Evolutionary conservation across 2,797 vertebrate genomes (phyloP).

Genomic region (Netta rufina): DNA sequence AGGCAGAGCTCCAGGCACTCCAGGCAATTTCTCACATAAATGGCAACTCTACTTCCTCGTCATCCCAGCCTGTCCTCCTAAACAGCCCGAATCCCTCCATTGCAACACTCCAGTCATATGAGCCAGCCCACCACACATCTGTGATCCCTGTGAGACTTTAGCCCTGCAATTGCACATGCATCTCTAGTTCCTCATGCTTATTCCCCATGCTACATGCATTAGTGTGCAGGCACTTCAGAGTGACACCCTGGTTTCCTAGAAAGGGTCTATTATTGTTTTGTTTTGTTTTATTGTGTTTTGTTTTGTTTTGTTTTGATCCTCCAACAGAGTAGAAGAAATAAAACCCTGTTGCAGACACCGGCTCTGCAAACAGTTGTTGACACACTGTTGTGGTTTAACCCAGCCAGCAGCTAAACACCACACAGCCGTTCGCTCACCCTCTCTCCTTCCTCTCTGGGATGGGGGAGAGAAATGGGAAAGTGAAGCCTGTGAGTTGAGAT

Average conservation of each 20-base stretch:
- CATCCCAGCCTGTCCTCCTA: background rate
- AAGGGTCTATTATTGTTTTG: background rate
- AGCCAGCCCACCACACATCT: background rate
- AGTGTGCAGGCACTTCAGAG: background rate
- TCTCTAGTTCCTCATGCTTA: background rate
- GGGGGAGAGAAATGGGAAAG: no score
- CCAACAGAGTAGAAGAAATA: background rate
- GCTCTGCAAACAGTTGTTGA: background rate
- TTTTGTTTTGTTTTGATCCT: background rate
- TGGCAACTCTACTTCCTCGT: background rate
- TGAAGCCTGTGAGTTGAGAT: no score
- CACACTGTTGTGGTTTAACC: no score
- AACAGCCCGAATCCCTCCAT: background rate
- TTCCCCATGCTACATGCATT: background rate
- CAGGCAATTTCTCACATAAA: background rate
- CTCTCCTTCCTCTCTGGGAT: no score
- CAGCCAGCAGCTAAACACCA: no score
- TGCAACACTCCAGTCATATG: background rate
- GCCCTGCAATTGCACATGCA: background rate
- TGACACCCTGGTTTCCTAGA: background rate
- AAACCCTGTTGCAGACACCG: background rate
- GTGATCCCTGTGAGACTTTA: background rate
- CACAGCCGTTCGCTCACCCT: no score
- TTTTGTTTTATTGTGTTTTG: no score
- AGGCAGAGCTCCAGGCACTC: background rate